Conservation (phyloP, 2,888 invertebrate species). For the Anoncus sp. region DNA sequence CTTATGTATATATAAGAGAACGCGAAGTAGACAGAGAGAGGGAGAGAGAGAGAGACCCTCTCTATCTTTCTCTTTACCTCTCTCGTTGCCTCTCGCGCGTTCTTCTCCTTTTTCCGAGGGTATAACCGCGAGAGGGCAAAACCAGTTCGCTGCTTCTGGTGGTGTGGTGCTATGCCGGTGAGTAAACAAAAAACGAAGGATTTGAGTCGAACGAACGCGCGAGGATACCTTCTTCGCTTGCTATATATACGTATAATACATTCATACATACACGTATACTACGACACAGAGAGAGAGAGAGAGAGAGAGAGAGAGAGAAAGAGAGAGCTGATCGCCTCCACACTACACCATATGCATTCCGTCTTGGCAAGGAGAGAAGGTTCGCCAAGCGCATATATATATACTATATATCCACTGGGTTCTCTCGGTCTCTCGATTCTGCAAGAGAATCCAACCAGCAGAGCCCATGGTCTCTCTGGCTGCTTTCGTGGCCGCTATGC, state of each 20-base stretch:
- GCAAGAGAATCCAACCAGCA: constrained; percentile 40
- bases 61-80: constrained; percentile 26
- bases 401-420: constrained; percentile 8
- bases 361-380: constrained; percentile 41
- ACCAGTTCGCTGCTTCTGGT: constrained; percentile 80
- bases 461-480: constrained; percentile 1
- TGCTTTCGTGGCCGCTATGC: constrained; percentile 24
- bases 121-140: constrained; percentile 78
- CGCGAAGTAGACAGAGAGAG: constrained; percentile 57
- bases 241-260: constrained; percentile 18
- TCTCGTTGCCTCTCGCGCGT: constrained; percentile 47
- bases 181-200: constrained; percentile 82
- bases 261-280: constrained; percentile 12
- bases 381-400: constrained; percentile 25
- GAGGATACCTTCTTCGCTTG: constrained; percentile 60
- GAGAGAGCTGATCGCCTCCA: constrained; percentile 57
- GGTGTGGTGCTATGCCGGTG: constrained; percentile 71
- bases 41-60: constrained; percentile 62
- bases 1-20: constrained; percentile 15
- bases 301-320: constrained; percentile 65
- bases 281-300: constrained; percentile 65
- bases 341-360: constrained; percentile 57
- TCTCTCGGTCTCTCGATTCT: constrained; percentile 31
- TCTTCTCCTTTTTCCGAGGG: constrained; percentile 67
- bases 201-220: constrained; percentile 66